Conservation (phyloP, 1,140 invertebrate species). For the Ceratoteleas bidentatus region DNA sequence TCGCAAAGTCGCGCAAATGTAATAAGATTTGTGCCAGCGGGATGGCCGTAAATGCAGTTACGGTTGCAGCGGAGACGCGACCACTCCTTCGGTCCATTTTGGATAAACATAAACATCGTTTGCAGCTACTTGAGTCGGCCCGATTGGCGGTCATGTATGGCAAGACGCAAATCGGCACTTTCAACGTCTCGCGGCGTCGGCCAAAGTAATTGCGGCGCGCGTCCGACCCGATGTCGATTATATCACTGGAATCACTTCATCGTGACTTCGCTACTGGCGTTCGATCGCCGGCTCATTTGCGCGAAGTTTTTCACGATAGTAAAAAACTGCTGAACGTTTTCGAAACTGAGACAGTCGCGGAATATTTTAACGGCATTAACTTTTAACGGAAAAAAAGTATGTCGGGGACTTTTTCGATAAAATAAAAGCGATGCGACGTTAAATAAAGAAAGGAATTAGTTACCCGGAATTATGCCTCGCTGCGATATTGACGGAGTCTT, state of each 20-base stretch:
- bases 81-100: constrained; percentile 5
- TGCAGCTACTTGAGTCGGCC: constrained; percentile 5
- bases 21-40: constrained; percentile 46
- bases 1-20: constrained; percentile 40
- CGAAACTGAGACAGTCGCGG: too few species aligned
- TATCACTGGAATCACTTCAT: constrained; percentile 28
- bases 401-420: too few species aligned
- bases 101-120: constrained; percentile 29
- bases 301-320: too few species aligned
- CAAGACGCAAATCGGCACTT: constrained; percentile 2
- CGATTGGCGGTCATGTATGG: constrained; percentile 9
- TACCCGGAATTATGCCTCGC: too few species aligned
- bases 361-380: not conserved
- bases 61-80: constrained; percentile 20
- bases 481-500: too few species aligned
- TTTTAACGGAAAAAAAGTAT: not conserved
- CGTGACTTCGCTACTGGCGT: constrained; percentile 6
- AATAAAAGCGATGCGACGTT: too few species aligned
- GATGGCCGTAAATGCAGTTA: constrained; percentile 35
- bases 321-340: too few species aligned
- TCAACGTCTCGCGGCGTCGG: not conserved
- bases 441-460: too few species aligned
- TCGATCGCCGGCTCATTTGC: constrained; percentile 13
- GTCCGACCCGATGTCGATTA: constrained; percentile 35
- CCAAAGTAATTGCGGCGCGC: not conserved